Evolutionary conservation across 2,113 vertebrate genomes (phyloP).

Genomic region (Myxocyprinus asiaticus): DNA sequence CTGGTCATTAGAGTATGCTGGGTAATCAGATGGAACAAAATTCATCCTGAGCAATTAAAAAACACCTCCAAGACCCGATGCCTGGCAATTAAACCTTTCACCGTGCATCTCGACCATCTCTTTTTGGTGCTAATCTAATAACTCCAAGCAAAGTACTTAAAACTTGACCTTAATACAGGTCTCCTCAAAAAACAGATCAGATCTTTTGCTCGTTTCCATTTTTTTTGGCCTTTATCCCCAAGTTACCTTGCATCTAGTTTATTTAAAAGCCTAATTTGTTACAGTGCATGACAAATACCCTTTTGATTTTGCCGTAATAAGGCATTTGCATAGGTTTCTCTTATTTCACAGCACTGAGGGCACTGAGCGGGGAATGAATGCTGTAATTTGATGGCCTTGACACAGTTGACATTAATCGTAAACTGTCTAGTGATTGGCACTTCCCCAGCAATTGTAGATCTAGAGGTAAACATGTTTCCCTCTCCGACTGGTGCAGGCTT

Average conservation of each 20-base stretch:
- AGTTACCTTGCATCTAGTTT: constrained; percentile 7
- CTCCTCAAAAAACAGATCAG: background rate
- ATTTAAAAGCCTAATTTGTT: constrained; percentile 20
- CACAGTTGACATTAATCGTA: constrained; percentile 82
- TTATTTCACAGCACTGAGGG: constrained; percentile 34
- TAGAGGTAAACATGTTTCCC: constrained; percentile 87
- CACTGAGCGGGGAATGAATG: constrained; percentile 44
- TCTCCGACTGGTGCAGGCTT: constrained; percentile 74
- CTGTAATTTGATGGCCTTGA: constrained; percentile 65
- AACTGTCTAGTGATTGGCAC: constrained; percentile 79
- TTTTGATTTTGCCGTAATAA: constrained; percentile 34
- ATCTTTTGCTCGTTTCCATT: background rate
- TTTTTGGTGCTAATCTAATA: background rate
- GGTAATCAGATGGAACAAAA: constrained; percentile 48
- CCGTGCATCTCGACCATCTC: constrained; percentile 29
- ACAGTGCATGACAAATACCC: constrained; percentile 30
- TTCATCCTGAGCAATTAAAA: constrained; percentile 57
- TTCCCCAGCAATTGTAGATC: constrained; percentile 88
- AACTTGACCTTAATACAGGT: background rate
- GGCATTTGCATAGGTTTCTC: constrained; percentile 36
- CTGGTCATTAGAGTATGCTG: constrained; percentile 53
- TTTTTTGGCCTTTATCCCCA: background rate
- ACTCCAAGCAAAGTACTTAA: constrained; percentile 23
- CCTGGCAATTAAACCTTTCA: constrained; percentile 41
- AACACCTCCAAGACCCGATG: constrained; percentile 35